Evolutionary conservation across 2,113 vertebrate species (phyloP), one percentile per base, ranked within the genome.

Genomic region (Microtus montanus): DNA sequence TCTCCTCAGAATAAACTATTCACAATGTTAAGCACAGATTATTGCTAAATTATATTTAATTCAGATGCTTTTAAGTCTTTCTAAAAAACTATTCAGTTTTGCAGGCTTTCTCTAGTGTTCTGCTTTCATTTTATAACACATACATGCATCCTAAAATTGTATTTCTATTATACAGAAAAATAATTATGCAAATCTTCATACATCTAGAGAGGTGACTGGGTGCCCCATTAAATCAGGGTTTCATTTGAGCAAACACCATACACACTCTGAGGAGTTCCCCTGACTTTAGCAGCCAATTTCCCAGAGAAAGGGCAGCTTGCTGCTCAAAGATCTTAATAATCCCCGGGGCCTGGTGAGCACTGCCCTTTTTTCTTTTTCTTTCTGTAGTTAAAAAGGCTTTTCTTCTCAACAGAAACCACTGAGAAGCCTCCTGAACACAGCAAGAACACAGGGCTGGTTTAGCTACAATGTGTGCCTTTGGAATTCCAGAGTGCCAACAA

Each of bases 281-380:
- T 97, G 95, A 97, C 97, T 97, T 98, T 97, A 97, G 98, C 95
- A 97, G 97, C 95, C 97, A 95, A 95, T 97, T 98, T 97, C 97
- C 96, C 95, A 97, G 94, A 98, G 97, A 98, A 98, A 98, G 96
- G 98, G 97, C 98, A 97, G 98, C 97, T 97, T 93, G 75, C 91
- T 94, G 95, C 97, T 97, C 97, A 98, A 98, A 97, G 97, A 98
- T 98, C 98, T 98, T 98, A 98, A 98, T 97, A 98, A 98, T 96
- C 97, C 97, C 97, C 71, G 84, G 96, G 91, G 95, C 95, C 96
- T 97, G 80, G 83, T 96, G 96, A 98, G 97, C 89, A 91, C 79
- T 90, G 70, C 93, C 70, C 91, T 96, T 85, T 97, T 92, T 95
- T 84, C 89, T 93, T 96, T 96, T 94, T 91, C 92, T 88, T 95